Percentiles rank a stretch among this genome's conserved stretches.
phyloP scores from a whole-genome alignment of 2,888 invertebrate genomes.

The Peribatodes rhomboidaria region DNA sequence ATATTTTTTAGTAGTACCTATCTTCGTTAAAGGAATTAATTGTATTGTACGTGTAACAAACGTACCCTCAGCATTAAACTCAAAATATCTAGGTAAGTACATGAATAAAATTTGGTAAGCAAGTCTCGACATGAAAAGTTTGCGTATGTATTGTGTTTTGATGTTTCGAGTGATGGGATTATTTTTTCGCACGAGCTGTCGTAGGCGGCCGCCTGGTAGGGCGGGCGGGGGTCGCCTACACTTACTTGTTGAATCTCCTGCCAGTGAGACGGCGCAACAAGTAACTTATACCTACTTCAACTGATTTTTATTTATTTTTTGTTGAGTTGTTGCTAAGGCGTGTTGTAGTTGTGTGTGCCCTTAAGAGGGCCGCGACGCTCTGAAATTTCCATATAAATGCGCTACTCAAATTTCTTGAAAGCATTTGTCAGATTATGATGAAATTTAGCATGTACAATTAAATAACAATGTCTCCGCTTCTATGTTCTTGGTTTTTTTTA shows the following conservation, averaged over 20 bases:
- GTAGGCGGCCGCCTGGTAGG: slow-evolving; percentile 1
- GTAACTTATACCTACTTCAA: background rate
- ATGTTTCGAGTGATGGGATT: slow-evolving; percentile 11
- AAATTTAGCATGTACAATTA: too few species aligned
- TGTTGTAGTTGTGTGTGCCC: too few species aligned
- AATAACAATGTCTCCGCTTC: too few species aligned
- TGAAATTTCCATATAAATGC: too few species aligned
- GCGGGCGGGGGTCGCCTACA: slow-evolving; percentile 1
- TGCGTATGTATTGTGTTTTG: slow-evolving; percentile 17
- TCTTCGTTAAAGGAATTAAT: too few species aligned
- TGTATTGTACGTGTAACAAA: too few species aligned
- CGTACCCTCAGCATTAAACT: too few species aligned
- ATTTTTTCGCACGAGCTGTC: slow-evolving; percentile 16
- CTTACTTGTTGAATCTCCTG: slow-evolving; percentile 21
- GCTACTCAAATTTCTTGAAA: too few species aligned
- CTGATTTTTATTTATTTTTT: background rate
- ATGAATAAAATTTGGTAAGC: slow-evolving; percentile 13
- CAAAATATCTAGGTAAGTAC: background rate
- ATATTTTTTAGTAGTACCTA: too few species aligned
- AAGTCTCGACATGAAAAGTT: slow-evolving; percentile 1
- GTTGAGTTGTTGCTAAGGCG: background rate
- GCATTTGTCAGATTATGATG: too few species aligned
- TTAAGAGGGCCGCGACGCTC: too few species aligned
- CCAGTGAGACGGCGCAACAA: slow-evolving; percentile 8
- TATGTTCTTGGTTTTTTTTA: too few species aligned